phyloP scores from a whole-genome alignment of 2,113 vertebrate genomes.

The Gracilinanus agilis region DNA sequence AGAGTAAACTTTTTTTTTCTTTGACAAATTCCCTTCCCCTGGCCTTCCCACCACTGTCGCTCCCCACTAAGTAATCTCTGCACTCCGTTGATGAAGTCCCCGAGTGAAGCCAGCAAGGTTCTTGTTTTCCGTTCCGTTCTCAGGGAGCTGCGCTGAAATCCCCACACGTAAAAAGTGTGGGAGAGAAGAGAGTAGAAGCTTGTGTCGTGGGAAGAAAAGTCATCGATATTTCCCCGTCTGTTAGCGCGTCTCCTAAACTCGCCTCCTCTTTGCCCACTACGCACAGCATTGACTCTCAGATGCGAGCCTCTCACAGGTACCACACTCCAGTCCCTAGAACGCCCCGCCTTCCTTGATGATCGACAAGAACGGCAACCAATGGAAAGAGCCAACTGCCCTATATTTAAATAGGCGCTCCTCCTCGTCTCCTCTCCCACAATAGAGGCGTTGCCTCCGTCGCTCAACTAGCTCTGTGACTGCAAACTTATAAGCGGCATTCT shows the following conservation, averaged over 20 bases:
- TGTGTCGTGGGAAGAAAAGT: not conserved
- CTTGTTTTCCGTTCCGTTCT: conserved; percentile 41
- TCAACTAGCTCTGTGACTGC: conserved; percentile 22
- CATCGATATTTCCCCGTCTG: not conserved
- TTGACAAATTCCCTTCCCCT: conserved; percentile 47
- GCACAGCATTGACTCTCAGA: conserved; percentile 69
- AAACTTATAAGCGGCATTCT: not conserved
- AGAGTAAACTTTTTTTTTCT: conserved; percentile 27
- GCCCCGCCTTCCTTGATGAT: conserved; percentile 61
- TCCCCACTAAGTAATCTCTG: conserved; percentile 7
- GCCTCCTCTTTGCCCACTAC: not conserved
- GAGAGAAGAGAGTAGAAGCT: not conserved
- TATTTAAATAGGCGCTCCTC: conserved; percentile 67
- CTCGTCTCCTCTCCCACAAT: conserved; percentile 49
- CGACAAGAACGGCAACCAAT: conserved; percentile 65
- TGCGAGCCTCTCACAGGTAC: conserved; percentile 71
- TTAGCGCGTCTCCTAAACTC: conserved; percentile 44
- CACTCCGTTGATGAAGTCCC: not conserved
- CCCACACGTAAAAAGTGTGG: not conserved
- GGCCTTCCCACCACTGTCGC: conserved; percentile 24
- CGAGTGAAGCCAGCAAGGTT: conserved; percentile 8
- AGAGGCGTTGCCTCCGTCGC: conserved; percentile 56
- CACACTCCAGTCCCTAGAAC: conserved; percentile 51
- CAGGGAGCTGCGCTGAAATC: conserved; percentile 1
- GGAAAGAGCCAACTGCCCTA: not conserved